phyloP scores from a whole-genome alignment of 92 coral and sea anemone genomes.

The Pocillopora grandis region DNA sequence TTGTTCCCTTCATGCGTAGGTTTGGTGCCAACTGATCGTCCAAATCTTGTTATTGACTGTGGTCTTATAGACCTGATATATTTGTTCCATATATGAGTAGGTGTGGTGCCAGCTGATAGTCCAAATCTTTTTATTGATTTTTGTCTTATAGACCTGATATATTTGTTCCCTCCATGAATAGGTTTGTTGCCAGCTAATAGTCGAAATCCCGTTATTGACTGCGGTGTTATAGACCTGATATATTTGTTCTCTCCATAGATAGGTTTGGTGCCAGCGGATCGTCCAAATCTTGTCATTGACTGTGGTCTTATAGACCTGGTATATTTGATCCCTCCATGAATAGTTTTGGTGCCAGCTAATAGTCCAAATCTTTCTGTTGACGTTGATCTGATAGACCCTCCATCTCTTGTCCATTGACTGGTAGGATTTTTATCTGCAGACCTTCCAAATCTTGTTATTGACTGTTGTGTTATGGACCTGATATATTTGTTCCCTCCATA shows the following conservation, averaged over 20 bases:
- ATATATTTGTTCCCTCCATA: neutral
- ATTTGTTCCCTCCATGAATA: neutral
- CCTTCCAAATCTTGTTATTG: neutral
- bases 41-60: neutral
- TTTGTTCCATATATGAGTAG: neutral
- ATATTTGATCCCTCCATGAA: neutral
- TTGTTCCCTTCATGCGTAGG: neutral
- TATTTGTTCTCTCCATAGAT: neutral
- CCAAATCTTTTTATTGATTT: conserved; percentile 11
- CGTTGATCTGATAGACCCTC: neutral
- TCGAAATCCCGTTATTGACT: neutral
- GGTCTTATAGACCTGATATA: neutral
- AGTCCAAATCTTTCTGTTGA: neutral
- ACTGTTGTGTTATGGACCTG: neutral
- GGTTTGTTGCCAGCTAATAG: neutral
- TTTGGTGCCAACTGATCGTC: neutral
- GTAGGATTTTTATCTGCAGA: neutral
- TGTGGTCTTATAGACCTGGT: neutral
- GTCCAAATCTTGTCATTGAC: neutral
- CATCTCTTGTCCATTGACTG: neutral
- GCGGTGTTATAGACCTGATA: neutral
- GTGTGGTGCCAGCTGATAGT: neutral
- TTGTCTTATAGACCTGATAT: neutral
- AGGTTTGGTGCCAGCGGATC: neutral
- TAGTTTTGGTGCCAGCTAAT: neutral